phyloP scores from a whole-genome alignment of 2,888 invertebrate species.

The Epiblema foenella region DNA sequence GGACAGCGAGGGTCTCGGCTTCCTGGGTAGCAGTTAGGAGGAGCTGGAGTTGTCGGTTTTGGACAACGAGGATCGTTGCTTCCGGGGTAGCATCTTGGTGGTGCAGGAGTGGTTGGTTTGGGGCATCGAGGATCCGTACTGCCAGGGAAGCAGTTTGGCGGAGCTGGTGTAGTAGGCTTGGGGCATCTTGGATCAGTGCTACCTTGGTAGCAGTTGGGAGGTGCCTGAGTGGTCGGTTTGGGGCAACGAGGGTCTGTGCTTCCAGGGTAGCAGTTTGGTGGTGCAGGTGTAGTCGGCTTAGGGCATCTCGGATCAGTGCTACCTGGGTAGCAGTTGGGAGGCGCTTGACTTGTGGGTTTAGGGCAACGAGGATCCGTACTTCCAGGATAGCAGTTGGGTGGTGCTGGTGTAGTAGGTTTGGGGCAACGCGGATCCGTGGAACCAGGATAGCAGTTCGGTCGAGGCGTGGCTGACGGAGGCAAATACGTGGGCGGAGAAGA shows the following conservation, averaged over 20 bases:
- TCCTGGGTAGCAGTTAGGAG: conserved; percentile 50
- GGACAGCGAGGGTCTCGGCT: conserved; percentile 50
- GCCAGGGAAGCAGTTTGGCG: conserved; percentile 55
- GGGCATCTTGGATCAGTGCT: conserved; percentile 56
- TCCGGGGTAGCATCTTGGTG: conserved; percentile 50
- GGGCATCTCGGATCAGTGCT: conserved; percentile 55
- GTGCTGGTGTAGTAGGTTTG: conserved; percentile 52
- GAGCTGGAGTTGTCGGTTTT: conserved; percentile 50
- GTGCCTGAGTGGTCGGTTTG: conserved; percentile 6
- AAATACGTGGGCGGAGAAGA: conserved; percentile 53
- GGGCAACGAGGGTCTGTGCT: conserved; percentile 52
- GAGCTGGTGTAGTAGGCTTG: conserved; percentile 48
- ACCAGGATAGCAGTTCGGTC: no score
- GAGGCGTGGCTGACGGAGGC: conserved; percentile 48
- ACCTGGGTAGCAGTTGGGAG: conserved; percentile 57
- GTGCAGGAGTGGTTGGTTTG: conserved; percentile 51
- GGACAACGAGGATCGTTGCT: conserved; percentile 59
- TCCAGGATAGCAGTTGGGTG: no score
- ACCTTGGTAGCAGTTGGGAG: conserved; percentile 49
- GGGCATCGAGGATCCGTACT: conserved; percentile 62
- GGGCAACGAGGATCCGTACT: conserved; percentile 55
- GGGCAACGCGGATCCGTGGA: conserved; percentile 55
- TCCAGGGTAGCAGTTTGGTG: conserved; percentile 57
- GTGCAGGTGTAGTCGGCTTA: conserved; percentile 56
- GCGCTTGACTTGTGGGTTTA: conserved; percentile 56